Evolutionary conservation across 2,888 invertebrate genomes (phyloP), one percentile per base, ranked within the genome.

Genomic region (Orthosia gracilis): DNA sequence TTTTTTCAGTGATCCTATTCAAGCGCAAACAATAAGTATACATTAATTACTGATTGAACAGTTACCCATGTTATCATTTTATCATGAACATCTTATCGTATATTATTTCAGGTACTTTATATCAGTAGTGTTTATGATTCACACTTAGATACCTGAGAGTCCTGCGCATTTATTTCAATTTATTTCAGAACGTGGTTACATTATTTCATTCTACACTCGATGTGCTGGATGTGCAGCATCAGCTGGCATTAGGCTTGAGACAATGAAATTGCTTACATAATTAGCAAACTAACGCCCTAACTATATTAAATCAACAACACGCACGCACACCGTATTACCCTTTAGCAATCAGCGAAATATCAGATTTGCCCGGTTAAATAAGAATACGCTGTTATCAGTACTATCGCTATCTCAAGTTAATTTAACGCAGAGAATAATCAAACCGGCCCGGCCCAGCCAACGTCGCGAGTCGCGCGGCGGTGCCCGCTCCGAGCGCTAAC

Each of bases 381-480:
- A 88, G 87, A 90, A 85, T 85, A 88, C 81, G 78, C 85, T 88
- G 92, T 96, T 96, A 96, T 96, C 96, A 95, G 92, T 89, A 88
- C 88, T 95, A 95, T 95, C 96, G 94, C 94, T 96, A 96, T 96
- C 96, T 95, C 91, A 91, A 93, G 93, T 94, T 92, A 94, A 94
- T 94, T 94, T 94, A 94, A 86, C 92, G 91, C 92, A 89, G 91
- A 92, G 92, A 94, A 93, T 92, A 93, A 94, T 93, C 92, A 91
- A 91, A 90, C 89, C 89, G 88, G 88, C 89, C 89, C 88, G 89
- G 88, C 85, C 88, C 84, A 85, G 87, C 85, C 89, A 89, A 86
- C 89, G 90, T 88, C 91, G 88, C 86, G 86, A 89, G 90, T 87
- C 87, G 90, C 89, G 91, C 92, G 90, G 87, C 92, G 91, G 94